Percentiles rank a stretch among this genome's conserved stretches.
These are phyloP conservation scores for Setophaga coronata DNA, from an alignment of 2,113 vertebrate genomes.

Conservation along the genomic window DNA sequence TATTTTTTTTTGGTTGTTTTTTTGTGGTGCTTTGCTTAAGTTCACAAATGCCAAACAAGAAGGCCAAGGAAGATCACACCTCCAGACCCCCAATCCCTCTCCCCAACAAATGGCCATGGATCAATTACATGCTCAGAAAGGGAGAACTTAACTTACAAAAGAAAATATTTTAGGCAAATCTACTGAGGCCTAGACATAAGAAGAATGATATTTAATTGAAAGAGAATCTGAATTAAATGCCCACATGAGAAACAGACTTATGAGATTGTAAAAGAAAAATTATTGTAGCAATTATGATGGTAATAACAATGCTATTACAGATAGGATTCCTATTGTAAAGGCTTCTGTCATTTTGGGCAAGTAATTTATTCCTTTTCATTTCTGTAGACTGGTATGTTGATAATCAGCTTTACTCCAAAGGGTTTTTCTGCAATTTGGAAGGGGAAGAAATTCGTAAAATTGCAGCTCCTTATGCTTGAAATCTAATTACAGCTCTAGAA, in stretches of 20 bases:
- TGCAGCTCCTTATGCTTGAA: neutral
- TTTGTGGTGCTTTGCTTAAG: neutral
- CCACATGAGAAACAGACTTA: neutral
- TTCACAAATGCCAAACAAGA: neutral
- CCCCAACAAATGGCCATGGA: rapidly evolving
- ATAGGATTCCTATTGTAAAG: constrained; percentile 19
- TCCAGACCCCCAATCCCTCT: neutral
- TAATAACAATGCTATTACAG: constrained; percentile 25
- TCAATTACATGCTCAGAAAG: neutral
- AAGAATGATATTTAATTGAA: neutral
- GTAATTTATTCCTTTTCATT: constrained; percentile 66
- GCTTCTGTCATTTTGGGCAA: neutral
- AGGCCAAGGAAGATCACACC: neutral
- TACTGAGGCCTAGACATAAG: neutral
- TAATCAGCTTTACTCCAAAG: neutral
- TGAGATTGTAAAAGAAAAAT: constrained; percentile 1
- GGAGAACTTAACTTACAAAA: neutral
- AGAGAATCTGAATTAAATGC: neutral
- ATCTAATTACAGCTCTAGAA: neutral
- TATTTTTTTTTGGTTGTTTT: neutral
- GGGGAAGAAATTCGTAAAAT: neutral
- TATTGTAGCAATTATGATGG: constrained; percentile 17
- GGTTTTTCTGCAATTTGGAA: neutral
- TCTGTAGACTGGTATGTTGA: constrained; percentile 6
- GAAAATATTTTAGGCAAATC: neutral